Evolutionary conservation across 2,113 vertebrate species (phyloP), one percentile per base, ranked within the genome.

Genomic region (Leiothrix lutea): DNA sequence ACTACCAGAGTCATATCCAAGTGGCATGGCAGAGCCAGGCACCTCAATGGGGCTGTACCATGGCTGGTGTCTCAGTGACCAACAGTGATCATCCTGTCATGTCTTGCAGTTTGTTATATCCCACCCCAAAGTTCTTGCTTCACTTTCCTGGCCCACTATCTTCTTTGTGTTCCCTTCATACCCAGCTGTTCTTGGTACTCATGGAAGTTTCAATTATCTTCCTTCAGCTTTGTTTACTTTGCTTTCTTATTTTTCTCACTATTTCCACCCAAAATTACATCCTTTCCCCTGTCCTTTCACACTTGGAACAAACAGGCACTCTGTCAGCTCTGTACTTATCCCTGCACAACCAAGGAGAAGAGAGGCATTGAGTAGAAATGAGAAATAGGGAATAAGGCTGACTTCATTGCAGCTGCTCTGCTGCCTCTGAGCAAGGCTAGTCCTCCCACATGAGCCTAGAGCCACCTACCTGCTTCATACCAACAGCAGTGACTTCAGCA

Each of bases 131-230:
- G 47, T 35, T 86, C 84, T 45, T 51, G 54, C 73, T 90, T 95
- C 56, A 19, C 50, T 73, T 90, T 71, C 36, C 42, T 47, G 26
- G 72, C 48, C 21, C 26, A 1, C 11, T 86, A 91, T 42, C 29
- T 80, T 85, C 22, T 61, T 82, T 73, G 54, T 14, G 12, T 75
- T 90, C 58, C 26, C 36, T 75, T 89, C 51, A 69, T 91, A 38
- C 36, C 51, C 56, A 90, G 48, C 35, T 92, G 60, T 77, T 42
- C 23, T 82, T 84, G 56, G 74, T 95, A 95, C 85, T 97, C 96
- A 67, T 20, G 54, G 56, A 67, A 74, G 19, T 62, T 89, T 80
- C 92, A 62, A 58, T 83, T 83, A 20, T 86, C 50, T 28, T 88
- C 28, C 22, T 78, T 86, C 73, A 71, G 36, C 64, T 88, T 92